These are phyloP conservation scores for Chiridota heheva DNA, from an alignment of 35 echinoderm and acorn worm species.

Conservation along the genomic window DNA sequence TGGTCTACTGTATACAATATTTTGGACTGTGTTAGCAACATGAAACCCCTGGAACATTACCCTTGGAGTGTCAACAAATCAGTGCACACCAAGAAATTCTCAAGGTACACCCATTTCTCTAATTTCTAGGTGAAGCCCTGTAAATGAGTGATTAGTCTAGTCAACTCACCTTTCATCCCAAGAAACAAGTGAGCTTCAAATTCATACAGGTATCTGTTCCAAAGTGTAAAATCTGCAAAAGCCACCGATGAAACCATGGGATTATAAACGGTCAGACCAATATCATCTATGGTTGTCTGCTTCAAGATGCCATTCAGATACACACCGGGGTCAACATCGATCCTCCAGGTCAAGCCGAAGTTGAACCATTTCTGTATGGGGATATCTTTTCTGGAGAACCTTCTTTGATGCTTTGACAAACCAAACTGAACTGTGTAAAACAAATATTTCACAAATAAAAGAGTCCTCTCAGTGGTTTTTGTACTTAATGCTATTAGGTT, in stretches of 20 bases:
- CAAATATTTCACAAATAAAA: too few relatives aligned
- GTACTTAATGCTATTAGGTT: too few relatives aligned
- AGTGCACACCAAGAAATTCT: background rate
- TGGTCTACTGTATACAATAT: background rate
- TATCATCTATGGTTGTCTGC: background rate
- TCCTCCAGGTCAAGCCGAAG: slow-evolving; percentile 19
- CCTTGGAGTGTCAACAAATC: background rate
- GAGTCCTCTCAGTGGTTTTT: too few relatives aligned
- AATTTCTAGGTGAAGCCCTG: background rate
- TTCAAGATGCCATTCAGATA: slow-evolving; percentile 11
- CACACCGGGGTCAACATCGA: slow-evolving; percentile 1
- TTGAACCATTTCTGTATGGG: slow-evolving; percentile 22
- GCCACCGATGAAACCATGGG: background rate
- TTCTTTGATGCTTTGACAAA: slow-evolving; percentile 31
- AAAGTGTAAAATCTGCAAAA: slow-evolving; percentile 21
- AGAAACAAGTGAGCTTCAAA: slow-evolving; percentile 57
- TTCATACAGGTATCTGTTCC: slow-evolving; percentile 21
- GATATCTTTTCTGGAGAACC: background rate
- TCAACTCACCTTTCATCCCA: slow-evolving; percentile 40
- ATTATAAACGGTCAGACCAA: background rate
- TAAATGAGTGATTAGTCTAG: background rate
- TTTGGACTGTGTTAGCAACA: background rate
- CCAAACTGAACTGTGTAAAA: too few relatives aligned
- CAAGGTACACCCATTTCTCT: background rate
- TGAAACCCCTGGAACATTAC: background rate